Percentiles rank a stretch among this genome's conserved stretches.
phyloP scores from a whole-genome alignment of 2,797 vertebrate genomes.

The Halcyon smyrnensis region DNA sequence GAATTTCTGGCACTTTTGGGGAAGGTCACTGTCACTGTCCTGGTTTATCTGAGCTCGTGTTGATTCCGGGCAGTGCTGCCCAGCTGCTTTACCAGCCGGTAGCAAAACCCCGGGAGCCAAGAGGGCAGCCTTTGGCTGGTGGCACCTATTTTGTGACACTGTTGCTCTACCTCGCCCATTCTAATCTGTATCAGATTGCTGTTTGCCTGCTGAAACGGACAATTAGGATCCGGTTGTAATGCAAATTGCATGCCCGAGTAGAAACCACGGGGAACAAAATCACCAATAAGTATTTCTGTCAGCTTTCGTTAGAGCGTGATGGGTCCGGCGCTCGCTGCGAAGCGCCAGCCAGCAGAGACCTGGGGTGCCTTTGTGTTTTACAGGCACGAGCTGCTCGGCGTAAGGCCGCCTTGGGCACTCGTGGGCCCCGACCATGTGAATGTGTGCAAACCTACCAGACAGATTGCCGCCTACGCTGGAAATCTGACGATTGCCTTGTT shows the following conservation, averaged over 20 bases:
- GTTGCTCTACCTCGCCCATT: neutral
- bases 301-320: neutral
- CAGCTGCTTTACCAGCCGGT: neutral
- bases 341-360: neutral
- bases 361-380: neutral
- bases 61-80: neutral
- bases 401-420: conserved; percentile 11
- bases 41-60: neutral
- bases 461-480: conserved; percentile 18
- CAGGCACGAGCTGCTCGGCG: neutral
- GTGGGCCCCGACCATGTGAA: neutral
- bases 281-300: neutral
- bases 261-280: neutral
- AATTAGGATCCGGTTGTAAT: neutral
- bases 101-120: neutral
- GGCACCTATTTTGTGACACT: neutral
- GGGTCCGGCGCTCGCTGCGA: neutral
- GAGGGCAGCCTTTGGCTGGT: neutral
- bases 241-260: neutral
- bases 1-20: neutral
- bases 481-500: conserved; percentile 33
- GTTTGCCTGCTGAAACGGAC: conserved; percentile 18
- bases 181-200: conserved; percentile 53
- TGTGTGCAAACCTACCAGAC: conserved; percentile 35
- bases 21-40: neutral